These are phyloP conservation scores for Conus ventricosus DNA, from an alignment of 1,140 invertebrate genomes.

Conservation along the genomic window DNA sequence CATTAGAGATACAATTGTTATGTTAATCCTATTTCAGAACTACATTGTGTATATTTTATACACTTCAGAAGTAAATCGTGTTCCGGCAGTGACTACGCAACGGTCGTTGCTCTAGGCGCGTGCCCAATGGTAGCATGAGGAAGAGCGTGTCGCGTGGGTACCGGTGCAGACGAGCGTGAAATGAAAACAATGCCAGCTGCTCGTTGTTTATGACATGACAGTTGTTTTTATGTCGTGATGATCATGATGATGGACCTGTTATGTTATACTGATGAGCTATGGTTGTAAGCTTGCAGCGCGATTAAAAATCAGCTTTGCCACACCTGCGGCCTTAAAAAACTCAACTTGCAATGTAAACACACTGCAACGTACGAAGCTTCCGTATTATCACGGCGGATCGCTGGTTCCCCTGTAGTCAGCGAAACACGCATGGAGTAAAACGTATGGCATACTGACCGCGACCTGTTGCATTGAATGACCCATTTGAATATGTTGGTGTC, in stretches of 20 bases:
- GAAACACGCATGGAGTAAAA: background rate
- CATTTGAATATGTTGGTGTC: no score
- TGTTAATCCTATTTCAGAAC: background rate
- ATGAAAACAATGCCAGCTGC: background rate
- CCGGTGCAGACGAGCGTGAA: background rate
- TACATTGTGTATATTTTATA: background rate
- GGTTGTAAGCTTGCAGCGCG: no score
- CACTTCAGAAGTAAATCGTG: background rate
- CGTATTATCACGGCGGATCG: no score
- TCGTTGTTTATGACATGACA: background rate
- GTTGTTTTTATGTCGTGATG: background rate
- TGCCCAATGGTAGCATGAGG: conserved; percentile 22
- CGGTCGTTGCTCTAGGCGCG: conserved; percentile 23
- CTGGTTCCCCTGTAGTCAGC: background rate
- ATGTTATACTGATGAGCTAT: no score
- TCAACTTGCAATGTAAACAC: background rate
- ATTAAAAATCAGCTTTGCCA: no score
- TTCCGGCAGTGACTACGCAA: conserved; percentile 32
- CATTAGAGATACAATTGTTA: no score
- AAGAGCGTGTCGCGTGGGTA: conserved; percentile 16
- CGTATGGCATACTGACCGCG: background rate
- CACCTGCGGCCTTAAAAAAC: no score
- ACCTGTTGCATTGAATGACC: no score
- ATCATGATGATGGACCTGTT: no score
- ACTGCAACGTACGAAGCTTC: background rate